Evolutionary conservation across 2,113 vertebrate genomes (phyloP), one percentile per base, ranked within the genome.

Genomic region (Solenodon paradoxus): DNA sequence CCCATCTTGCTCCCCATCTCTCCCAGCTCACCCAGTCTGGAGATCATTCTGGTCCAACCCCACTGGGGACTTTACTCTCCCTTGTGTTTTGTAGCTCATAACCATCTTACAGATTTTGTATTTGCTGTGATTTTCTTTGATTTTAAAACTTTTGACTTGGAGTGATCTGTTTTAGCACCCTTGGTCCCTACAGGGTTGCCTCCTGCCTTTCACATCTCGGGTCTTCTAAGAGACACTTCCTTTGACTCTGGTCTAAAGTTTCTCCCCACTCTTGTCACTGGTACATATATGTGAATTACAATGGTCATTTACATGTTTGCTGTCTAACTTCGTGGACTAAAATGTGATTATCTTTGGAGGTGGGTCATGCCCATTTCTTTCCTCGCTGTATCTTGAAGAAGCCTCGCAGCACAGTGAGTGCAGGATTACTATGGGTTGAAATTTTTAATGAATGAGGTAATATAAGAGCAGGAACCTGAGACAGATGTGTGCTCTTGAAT

Each of bases 171-270:
- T n/a, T n/a, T n/a, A n/a, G n/a, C n/a, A n/a, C 19, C 20, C 20
- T 35, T 35, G 35, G 42, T n/a, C 13, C 5, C 49, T 45, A 3
- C 13, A 30, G 7, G 17, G 10, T 20, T 84, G 2, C 5, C 24
- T 71, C 20, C 28, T 20, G 57, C 28, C 12, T 9, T 20, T 30
- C 47, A 47, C 2, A 68, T 10, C 35, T 75, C 68, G 42, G 38
- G 7, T 77, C 22, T 91, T 78, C 42, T 28, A 42, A 51, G 57
- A 81, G 47, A 75, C 49, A 10, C 1, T 5, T 9, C 57, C 28
- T 15, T 5, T 13, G 32, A 42, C 17, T 8, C 19, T 1, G 0
- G 2, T 51, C 30, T n/a, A 9, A 81, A 45, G 2, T 2, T 7
- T 12, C 28, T 42, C 11, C 49, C 9, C 17, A 5, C 4, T 9